phyloP scores from a whole-genome alignment of 2,888 invertebrate species.

The Tinea pellionella region DNA sequence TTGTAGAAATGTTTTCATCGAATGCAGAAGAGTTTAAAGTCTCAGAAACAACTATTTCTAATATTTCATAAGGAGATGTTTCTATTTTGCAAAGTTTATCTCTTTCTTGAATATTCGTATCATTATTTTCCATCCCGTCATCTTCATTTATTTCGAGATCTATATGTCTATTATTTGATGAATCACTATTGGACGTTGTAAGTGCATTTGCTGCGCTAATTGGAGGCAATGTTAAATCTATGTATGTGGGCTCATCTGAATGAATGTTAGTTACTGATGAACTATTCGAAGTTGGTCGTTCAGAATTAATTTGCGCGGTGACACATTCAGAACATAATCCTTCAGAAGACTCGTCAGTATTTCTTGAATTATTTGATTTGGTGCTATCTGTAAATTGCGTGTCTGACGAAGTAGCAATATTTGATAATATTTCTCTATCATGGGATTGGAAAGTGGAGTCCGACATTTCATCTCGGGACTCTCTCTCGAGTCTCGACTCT shows the following conservation, averaged over 20 bases:
- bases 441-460: constrained; percentile 28
- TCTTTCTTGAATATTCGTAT: constrained; percentile 24
- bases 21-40: constrained; percentile 28
- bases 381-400: constrained; percentile 10
- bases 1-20: not conserved
- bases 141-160: constrained; percentile 30
- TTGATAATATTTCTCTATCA: constrained; percentile 2
- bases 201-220: constrained; percentile 25
- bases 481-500: constrained; percentile 17
- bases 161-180: constrained; percentile 24
- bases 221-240: constrained; percentile 34
- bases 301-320: not conserved
- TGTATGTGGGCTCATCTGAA: constrained; percentile 28
- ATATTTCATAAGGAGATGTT: constrained; percentile 41
- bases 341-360: constrained; percentile 5
- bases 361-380: constrained; percentile 2
- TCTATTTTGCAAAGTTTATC: not conserved
- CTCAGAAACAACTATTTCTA: constrained; percentile 59
- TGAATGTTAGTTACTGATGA: constrained; percentile 12
- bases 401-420: constrained; percentile 1
- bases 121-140: constrained; percentile 28
- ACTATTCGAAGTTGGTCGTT: not conserved
- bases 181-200: not conserved
- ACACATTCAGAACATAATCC: not conserved
- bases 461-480: constrained; percentile 17